phyloP scores from a whole-genome alignment of 1,140 invertebrate genomes.

The Drosophila ironensis region DNA sequence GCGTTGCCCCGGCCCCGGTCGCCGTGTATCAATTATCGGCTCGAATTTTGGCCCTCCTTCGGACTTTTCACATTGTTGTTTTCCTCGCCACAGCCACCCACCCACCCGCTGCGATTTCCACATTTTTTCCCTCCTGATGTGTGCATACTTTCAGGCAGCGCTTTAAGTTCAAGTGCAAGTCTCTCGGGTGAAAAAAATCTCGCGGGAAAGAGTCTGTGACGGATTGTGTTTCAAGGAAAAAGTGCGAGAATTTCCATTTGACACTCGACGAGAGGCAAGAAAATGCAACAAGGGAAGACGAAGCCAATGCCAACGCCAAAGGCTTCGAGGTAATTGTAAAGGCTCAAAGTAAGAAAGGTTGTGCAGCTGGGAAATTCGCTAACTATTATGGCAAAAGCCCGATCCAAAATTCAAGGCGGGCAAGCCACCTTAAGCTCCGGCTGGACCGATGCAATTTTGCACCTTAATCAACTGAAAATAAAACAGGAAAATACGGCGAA shows the following conservation, averaged over 20 bases:
- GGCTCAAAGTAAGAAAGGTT: conserved; percentile 1
- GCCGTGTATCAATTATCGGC: conserved; percentile 71
- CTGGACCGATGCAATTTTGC: not conserved
- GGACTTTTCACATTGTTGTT: not conserved
- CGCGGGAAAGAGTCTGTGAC: not conserved
- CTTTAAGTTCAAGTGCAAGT: conserved; percentile 72
- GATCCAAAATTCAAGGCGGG: too few species aligned
- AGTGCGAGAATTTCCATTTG: conserved; percentile 16
- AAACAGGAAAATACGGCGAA: too few species aligned
- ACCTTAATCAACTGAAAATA: not conserved
- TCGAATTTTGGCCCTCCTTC: conserved; percentile 58
- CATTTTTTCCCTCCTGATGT: not conserved
- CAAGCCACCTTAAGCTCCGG: not conserved
- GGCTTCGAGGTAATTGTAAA: too few species aligned
- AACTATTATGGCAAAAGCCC: not conserved
- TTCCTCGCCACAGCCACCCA: not conserved
- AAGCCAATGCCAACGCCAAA: too few species aligned
- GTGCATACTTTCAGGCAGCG: conserved; percentile 4
- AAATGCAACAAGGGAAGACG: conserved; percentile 11
- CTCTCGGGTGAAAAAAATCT: not conserved
- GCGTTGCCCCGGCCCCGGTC: conserved; percentile 53
- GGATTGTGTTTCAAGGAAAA: conserved; percentile 25
- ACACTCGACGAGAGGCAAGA: conserved; percentile 30
- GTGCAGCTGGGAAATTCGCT: not conserved
- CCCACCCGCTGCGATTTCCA: not conserved